Conservation (phyloP, 2,113 vertebrate genomes). For the Tor tambroides region DNA sequence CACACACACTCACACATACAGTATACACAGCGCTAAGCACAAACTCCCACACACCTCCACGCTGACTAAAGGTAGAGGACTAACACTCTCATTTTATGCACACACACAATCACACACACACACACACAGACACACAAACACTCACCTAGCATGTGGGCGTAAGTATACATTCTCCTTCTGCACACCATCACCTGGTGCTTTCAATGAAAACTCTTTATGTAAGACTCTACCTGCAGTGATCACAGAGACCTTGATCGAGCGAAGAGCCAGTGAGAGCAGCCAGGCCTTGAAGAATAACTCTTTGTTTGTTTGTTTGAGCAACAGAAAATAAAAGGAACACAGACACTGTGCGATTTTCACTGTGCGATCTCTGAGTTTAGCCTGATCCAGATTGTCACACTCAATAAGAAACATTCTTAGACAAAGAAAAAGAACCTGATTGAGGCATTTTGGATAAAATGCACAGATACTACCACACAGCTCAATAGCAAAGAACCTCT, state of each 20-base stretch:
- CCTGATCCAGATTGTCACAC: neutral
- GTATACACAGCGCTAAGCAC: neutral
- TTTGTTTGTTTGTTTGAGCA: conserved; percentile 23
- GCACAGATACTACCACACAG: neutral
- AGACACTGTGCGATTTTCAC: neutral
- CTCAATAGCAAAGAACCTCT: neutral
- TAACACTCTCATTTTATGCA: conserved; percentile 23
- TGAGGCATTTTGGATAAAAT: neutral
- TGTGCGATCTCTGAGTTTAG: neutral
- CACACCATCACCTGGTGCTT: conserved; percentile 19
- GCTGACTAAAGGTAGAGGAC: conserved; percentile 12
- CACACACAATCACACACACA: conserved; percentile 8
- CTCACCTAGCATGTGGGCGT: conserved; percentile 5
- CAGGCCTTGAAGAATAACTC: conserved; percentile 5
- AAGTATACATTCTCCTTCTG: neutral
- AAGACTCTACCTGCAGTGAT: conserved; percentile 27
- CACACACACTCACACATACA: neutral
- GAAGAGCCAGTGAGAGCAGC: neutral
- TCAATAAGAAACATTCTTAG: neutral
- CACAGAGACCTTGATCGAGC: conserved; percentile 9
- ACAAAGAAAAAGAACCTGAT: conserved; percentile 18
- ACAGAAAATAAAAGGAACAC: conserved; percentile 20
- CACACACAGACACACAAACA: conserved; percentile 7
- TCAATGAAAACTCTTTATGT: conserved; percentile 8
- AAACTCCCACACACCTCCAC: conserved; percentile 35